Evolutionary conservation across 1,140 invertebrate genomes (phyloP), one percentile per base, ranked within the genome.

Genomic region (Drosophila burlai): DNA sequence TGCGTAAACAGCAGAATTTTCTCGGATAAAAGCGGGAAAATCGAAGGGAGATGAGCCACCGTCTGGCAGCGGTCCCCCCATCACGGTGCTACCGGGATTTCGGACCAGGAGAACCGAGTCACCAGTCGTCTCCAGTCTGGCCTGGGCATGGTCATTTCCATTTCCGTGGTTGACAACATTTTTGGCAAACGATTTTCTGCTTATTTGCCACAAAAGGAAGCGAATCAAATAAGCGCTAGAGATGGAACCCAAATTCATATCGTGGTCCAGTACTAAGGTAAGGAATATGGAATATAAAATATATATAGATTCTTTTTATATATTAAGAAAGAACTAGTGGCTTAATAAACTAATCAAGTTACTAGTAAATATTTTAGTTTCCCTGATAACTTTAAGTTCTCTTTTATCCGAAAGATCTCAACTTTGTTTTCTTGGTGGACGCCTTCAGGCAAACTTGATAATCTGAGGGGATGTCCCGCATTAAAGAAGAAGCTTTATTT

Each of bases 121-220:
- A 24, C 45, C 45, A 45, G 45, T 46, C 50, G 61, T 67, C 66
- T 52, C 21, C 21, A 55, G 74, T 62, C 75, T 79, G 36, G 31
- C 59, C 75, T 79, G 36, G 31, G 81, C 64, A 62, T 80, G 85
- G 81, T 89, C 85, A 89, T 90, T 90, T 89, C 78, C 81, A 89
- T 89, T 89, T 90, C 79, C 79, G 63, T 74, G 72, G 61, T 71
- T 89, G 85, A 80, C 79, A 85, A 89, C 46, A 90, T 90, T 90
- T 90, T 89, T 89, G 85, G 85, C 85, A 90, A 85, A 60, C 77
- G 85, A 89, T 89, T 89, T 89, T 89, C 81, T 90, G 85, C 85
- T 89, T 90, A 90, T 85, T 89, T 89, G 81, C 81, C 67, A 67
- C 81, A 90, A 81, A 84, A 73, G 59, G 66, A 83, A 71, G 63